phyloP scores from a whole-genome alignment of 2,113 vertebrate genomes.

The Cyprinodon tularosa region DNA sequence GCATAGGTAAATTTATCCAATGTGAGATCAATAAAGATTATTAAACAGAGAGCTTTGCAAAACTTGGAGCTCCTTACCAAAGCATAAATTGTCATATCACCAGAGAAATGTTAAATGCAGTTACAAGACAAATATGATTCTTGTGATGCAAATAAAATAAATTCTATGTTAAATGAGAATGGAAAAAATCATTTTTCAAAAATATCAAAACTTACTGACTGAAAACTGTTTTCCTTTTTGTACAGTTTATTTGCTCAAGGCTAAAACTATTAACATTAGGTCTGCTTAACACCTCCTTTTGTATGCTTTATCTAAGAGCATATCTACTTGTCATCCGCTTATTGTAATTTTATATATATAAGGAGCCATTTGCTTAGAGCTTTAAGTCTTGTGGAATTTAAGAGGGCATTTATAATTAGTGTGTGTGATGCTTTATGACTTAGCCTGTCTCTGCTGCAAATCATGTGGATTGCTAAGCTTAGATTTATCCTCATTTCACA shows the following conservation, averaged over 20 bases:
- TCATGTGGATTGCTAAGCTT: conserved; percentile 13
- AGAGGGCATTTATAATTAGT: conserved; percentile 37
- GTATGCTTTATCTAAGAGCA: background rate
- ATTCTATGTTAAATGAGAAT: background rate
- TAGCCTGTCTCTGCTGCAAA: conserved; percentile 31
- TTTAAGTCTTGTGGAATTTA: conserved; percentile 29
- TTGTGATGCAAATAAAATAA: too few species aligned
- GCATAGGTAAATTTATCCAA: too few species aligned
- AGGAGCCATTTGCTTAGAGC: conserved; percentile 4
- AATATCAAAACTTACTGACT: background rate
- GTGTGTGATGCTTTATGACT: conserved; percentile 15
- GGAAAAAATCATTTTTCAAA: background rate
- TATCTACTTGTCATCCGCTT: conserved; percentile 20
- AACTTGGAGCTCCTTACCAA: background rate
- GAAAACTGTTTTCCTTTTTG: background rate
- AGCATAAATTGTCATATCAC: background rate
- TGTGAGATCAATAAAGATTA: too few species aligned
- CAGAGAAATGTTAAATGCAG: background rate
- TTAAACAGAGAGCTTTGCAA: background rate
- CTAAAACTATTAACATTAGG: background rate
- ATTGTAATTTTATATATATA: background rate
- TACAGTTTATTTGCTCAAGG: background rate
- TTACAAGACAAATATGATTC: too few species aligned
- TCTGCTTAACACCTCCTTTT: background rate
- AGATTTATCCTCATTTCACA: conserved; percentile 14